Conservation (phyloP, 2,113 vertebrate species). For the Barbus barbus region DNA sequence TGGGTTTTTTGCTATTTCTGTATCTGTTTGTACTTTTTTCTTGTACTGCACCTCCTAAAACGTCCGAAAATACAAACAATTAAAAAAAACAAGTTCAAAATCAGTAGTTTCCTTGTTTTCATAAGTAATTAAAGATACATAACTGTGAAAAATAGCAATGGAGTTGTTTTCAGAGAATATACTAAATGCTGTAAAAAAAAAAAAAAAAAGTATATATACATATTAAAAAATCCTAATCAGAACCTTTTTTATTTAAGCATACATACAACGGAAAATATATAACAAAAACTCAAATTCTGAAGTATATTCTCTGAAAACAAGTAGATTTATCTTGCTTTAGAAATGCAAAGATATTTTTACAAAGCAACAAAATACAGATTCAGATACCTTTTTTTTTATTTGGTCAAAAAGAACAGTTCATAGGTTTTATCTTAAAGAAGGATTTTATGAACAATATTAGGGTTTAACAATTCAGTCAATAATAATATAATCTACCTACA, state of each 20-base stretch:
- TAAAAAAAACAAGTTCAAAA: neutral
- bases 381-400: neutral
- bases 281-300: neutral
- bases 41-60: neutral
- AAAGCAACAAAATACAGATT: neutral
- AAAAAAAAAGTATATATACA: too few relatives aligned
- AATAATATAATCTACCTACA: slow-evolving; percentile 72
- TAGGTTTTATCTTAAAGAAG: slow-evolving; percentile 47
- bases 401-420: neutral
- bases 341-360: neutral
- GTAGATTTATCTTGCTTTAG: neutral
- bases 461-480: slow-evolving; percentile 71
- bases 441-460: slow-evolving; percentile 64
- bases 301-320: neutral
- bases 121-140: neutral
- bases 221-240: too few relatives aligned
- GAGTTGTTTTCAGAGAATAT: neutral
- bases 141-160: neutral
- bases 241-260: too few relatives aligned
- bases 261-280: too few relatives aligned
- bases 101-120: neutral
- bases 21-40: neutral
- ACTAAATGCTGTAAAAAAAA: neutral
- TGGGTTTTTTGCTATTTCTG: neutral
- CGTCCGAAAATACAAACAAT: too few relatives aligned